Percentiles rank a stretch among this genome's conserved stretches.
These are phyloP conservation scores for Herminia tarsipennalis DNA, from an alignment of 2,888 invertebrate genomes.

Conservation along the genomic window DNA sequence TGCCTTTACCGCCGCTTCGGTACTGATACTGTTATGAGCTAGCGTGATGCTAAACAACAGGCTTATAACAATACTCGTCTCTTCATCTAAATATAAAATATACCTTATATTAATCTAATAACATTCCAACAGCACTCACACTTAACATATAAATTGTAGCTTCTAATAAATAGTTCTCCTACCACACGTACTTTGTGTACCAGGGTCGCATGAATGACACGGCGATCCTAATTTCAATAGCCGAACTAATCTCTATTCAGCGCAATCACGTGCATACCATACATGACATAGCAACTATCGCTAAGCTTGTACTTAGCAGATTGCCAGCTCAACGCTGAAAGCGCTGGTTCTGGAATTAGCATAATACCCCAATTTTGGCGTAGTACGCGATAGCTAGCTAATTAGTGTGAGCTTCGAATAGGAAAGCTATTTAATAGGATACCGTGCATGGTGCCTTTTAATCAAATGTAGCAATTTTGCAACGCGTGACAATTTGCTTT, in stretches of 20 bases:
- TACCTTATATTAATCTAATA: too few species aligned
- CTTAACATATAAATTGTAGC: too few species aligned
- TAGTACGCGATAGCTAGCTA: conserved; percentile 34
- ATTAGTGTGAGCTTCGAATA: conserved; percentile 34
- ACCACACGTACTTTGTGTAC: too few species aligned
- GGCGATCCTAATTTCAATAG: conserved; percentile 3
- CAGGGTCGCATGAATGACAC: too few species aligned
- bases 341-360: conserved; percentile 39
- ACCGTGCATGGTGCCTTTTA: conserved; percentile 20
- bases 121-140: too few species aligned
- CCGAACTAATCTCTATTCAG: conserved; percentile 24
- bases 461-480: conserved; percentile 18
- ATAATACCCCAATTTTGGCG: conserved; percentile 41
- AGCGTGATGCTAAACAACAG: too few species aligned
- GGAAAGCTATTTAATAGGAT: conserved; percentile 34
- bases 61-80: too few species aligned
- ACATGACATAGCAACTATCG: conserved; percentile 35
- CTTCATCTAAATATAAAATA: too few species aligned
- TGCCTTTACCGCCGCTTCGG: too few species aligned
- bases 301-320: conserved; percentile 43
- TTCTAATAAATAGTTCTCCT: too few species aligned
- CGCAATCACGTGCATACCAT: conserved; percentile 28
- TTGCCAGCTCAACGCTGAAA: conserved; percentile 38
- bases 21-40: too few species aligned
- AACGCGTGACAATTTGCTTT: conserved; percentile 1